Base-by-base conservation (phyloP, 2,797 vertebrate species). In the Myioborus miniatus region DNA sequence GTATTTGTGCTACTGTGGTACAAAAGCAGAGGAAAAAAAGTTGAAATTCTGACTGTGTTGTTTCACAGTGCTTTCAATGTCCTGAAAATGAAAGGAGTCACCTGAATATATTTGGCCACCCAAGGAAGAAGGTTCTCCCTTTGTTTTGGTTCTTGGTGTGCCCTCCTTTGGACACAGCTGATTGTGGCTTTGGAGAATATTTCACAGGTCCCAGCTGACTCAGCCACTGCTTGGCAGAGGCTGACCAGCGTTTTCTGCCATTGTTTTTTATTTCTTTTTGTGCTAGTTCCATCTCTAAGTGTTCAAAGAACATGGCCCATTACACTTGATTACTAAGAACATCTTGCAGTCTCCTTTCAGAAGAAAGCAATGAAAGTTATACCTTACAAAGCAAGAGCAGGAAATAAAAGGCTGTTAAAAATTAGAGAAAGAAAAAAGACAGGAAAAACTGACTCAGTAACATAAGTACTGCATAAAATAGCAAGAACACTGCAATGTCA, bases 241-340 rank as follows among this genome's bases (percentile, higher is more conserved):
- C 32, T 64, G 43, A 39, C 86, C 39, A 69, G 36, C 18, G 22
- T 90, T 75, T 93, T 92, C 41, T 55, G 47, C 43, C 37, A 15
- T 20, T n/a, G 47, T 55, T 91, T 87, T 79, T 62, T 64, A 11
- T 81, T 94, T 86, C 21, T 29, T 93, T 77, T 83, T 85, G 41
- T 69, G 39, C 29, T 47, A 37, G 22, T 10, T 81, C 50, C 2
- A 0, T 82, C 87, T 87, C 71, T 69, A 96, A 79, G 47, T 26
- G 68, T 63, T 90, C 44, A 52, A 30, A 83, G 60, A 77, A 55
- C 59, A 88, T 41, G 80, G 47, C 21, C 65, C 80, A 67, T 95
- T 94, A 76, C 88, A 82, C 83, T 93, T 94, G 43, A 91, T 78
- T 94, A 44, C 79, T 50, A 41, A 82, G 87, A 91, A 91, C 52